These are phyloP conservation scores for Acanthurus tractus DNA, from an alignment of 2,797 vertebrate species.

Conservation along the genomic window DNA sequence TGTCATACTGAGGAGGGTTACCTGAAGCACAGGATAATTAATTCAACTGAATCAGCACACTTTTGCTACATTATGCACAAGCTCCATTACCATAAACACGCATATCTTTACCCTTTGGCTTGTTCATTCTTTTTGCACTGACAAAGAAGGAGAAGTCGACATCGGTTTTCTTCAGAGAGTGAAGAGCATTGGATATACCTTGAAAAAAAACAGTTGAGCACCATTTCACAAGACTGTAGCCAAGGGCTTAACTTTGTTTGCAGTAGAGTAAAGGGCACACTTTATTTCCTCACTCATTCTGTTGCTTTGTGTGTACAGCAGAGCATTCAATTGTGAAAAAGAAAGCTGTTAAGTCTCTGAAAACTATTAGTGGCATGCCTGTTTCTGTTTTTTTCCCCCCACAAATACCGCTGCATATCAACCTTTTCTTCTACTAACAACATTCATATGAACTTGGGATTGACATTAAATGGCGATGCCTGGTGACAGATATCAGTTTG, in stretches of 20 bases:
- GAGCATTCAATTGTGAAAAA: conserved; percentile 47
- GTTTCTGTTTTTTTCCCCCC: not conserved
- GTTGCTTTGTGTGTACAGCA: conserved; percentile 39
- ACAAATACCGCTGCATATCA: conserved; percentile 7
- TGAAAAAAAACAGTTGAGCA: conserved; percentile 24
- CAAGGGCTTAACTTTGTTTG: conserved; percentile 45
- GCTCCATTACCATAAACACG: conserved; percentile 60
- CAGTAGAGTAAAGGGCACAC: conserved; percentile 48
- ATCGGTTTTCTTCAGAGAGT: conserved; percentile 34
- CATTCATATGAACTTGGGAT: conserved; percentile 15
- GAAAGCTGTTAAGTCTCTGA: conserved; percentile 55
- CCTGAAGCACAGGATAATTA: conserved; percentile 54
- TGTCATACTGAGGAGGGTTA: conserved; percentile 47
- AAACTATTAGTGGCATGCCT: conserved; percentile 45
- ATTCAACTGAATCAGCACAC: conserved; percentile 42
- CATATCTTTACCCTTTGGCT: conserved; percentile 56
- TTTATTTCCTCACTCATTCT: conserved; percentile 55
- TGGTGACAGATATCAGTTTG: conserved; percentile 13
- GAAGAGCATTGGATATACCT: conserved; percentile 48
- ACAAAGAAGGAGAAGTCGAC: conserved; percentile 37
- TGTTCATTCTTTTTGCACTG: conserved; percentile 40
- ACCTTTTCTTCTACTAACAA: not conserved
- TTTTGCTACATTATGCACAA: conserved; percentile 49
- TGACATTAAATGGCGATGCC: not conserved
- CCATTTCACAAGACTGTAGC: conserved; percentile 42